Evolutionary conservation across 2,888 invertebrate genomes (phyloP).

Genomic region (Pollenia griseotomentosa): DNA sequence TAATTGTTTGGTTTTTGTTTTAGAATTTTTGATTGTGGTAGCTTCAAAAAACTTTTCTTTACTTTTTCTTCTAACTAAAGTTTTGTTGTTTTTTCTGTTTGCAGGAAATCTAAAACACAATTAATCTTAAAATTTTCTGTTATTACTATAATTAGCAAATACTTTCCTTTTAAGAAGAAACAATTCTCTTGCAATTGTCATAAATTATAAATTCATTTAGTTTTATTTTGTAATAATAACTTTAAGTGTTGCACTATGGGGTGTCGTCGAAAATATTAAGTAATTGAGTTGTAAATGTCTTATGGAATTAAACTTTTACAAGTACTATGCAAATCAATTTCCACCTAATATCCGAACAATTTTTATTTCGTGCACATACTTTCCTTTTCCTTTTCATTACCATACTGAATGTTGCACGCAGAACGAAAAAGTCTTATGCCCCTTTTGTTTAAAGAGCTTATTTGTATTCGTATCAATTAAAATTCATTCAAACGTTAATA

Average conservation of each 20-base stretch:
- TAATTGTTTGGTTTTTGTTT: background rate
- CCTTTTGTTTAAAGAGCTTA: conserved; percentile 22
- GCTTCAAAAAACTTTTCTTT: conserved; percentile 27
- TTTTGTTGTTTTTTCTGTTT: background rate
- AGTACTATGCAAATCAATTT: no score
- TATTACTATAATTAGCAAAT: conserved; percentile 66
- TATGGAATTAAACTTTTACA: background rate
- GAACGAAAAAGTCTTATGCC: background rate
- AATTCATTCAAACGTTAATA: conserved; percentile 66
- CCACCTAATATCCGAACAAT: background rate
- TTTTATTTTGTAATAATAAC: background rate
- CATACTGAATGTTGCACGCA: background rate
- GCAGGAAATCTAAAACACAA: conserved; percentile 51
- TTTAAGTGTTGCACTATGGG: conserved; percentile 13
- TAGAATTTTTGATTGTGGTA: background rate
- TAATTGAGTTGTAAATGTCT: background rate
- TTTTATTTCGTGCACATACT: conserved; percentile 10
- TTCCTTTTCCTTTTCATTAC: conserved; percentile 21
- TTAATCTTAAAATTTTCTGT: conserved; percentile 63
- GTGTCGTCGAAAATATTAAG: background rate
- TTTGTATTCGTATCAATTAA: conserved; percentile 36
- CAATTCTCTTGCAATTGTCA: conserved; percentile 43
- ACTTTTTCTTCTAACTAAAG: background rate
- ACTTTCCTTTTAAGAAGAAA: conserved; percentile 52
- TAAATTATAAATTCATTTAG: conserved; percentile 42